Evolutionary conservation across 2,113 vertebrate species (phyloP), one percentile per base, ranked within the genome.

Genomic region (Rhinopomastus cyanomelas): DNA sequence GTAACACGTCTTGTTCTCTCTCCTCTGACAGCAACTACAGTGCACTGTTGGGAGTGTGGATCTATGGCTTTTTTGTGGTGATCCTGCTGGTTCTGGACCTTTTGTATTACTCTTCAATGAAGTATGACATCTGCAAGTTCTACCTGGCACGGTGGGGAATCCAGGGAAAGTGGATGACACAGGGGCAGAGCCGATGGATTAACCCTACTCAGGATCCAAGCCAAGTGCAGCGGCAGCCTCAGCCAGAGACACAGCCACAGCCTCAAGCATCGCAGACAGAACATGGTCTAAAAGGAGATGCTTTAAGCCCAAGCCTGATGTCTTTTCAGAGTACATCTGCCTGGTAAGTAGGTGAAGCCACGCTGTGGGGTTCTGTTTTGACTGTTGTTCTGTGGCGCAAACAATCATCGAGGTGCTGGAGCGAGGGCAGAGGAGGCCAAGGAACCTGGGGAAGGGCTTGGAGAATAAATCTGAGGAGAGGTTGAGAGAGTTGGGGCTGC

Each of bases 101-200:
- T 68, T 96, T 99, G 49, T 99, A 99, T 90, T 99, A 99, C 97
- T 99, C 99, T 21, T 99, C 99, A 60, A 98, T 99, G 97, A 99
- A 99, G 97, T 99, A 99, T 86, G 98, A 99, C 89, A 95, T 99
- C 88, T 99, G 99, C 96, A 98, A 98, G 89, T 97, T 98, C 20
- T 99, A 99, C 97, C 97, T 99, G 97, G 98, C 98, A 27, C 98
- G 98, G 79, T 99, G 99, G 98, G 99, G 99, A 21, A 96, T 99
- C 88, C 98, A 98, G 7, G 98, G 98, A 2, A 98, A 98, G 75
- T 99, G 99, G 99, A 97, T 99, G 95, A 98, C 98, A 80, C 98
- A 98, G 85, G 98, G 98, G 62, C 97, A 98, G 78, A 97, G 93
- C 94, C 98, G 97, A 89, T 99, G 98, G 98, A 97, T 98, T 91